phyloP scores from a whole-genome alignment of 2,888 invertebrate species.

The Cantharis lateralis region DNA sequence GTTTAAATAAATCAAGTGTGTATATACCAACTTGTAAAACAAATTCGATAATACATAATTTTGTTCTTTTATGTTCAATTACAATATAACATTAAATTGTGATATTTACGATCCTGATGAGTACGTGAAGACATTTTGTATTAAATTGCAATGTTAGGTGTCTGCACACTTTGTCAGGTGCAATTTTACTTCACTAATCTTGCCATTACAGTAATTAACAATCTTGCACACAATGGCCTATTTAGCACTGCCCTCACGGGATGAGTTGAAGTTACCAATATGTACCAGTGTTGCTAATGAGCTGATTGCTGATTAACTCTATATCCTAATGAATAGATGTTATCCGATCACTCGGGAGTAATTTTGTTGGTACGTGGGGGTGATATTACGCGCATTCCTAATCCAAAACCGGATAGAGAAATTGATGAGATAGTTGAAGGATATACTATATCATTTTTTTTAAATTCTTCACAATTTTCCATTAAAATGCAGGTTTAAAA shows the following conservation, averaged over 20 bases:
- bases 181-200: constrained; percentile 10
- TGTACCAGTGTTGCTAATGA: constrained; percentile 25
- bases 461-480: background rate
- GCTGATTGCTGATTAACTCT: constrained; percentile 21
- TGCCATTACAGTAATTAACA: constrained; percentile 23
- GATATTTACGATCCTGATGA: background rate
- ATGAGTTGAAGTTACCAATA: constrained; percentile 24
- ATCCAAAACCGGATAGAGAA: constrained; percentile 5
- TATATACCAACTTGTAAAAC: background rate
- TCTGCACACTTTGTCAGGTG: constrained; percentile 7
- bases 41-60: background rate
- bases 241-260: constrained; percentile 10
- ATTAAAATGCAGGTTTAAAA: background rate
- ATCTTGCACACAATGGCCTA: constrained; percentile 13
- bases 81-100: background rate
- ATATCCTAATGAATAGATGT: constrained; percentile 28
- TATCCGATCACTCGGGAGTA: constrained; percentile 20
- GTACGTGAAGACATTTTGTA: background rate
- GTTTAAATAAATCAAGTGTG: background rate
- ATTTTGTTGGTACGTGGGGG: constrained; percentile 17
- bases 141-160: constrained; percentile 17
- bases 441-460: background rate
- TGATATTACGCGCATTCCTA: background rate
- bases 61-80: background rate
- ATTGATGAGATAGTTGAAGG: background rate